phyloP scores from a whole-genome alignment of 2,113 vertebrate genomes.

The Microtus richardsoni region DNA sequence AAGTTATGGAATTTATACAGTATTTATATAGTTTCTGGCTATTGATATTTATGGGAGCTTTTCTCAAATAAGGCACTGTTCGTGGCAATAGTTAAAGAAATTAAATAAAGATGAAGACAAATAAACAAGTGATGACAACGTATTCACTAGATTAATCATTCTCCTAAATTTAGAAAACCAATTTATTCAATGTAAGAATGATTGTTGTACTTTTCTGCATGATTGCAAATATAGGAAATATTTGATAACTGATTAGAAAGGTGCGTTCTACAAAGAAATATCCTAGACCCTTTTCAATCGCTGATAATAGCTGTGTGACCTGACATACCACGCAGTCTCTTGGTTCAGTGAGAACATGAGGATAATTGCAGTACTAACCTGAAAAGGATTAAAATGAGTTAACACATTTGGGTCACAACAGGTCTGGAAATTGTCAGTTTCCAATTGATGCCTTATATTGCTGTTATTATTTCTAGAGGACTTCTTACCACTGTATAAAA shows the following conservation, averaged over 20 bases:
- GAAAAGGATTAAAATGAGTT: neutral
- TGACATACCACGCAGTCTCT: neutral
- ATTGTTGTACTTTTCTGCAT: neutral
- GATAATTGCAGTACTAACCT: neutral
- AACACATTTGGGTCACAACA: neutral
- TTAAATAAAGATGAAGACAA: neutral
- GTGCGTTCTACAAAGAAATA: neutral
- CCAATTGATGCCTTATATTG: neutral
- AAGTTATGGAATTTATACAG: neutral
- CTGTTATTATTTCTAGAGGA: neutral
- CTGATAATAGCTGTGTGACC: neutral
- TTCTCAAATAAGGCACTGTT: neutral
- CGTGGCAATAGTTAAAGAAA: neutral
- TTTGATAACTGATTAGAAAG: neutral
- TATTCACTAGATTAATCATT: neutral
- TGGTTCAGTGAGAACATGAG: neutral
- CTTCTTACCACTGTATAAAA: neutral
- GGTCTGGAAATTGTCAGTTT: neutral
- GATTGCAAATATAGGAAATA: neutral
- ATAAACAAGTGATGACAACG: neutral
- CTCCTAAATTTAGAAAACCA: neutral
- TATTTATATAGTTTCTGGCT: neutral
- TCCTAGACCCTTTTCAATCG: neutral
- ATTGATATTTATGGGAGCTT: neutral
- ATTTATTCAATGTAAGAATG: constrained; percentile 8